phyloP scores from a whole-genome alignment of 2,113 vertebrate species.

The Hypanus sabinus region DNA sequence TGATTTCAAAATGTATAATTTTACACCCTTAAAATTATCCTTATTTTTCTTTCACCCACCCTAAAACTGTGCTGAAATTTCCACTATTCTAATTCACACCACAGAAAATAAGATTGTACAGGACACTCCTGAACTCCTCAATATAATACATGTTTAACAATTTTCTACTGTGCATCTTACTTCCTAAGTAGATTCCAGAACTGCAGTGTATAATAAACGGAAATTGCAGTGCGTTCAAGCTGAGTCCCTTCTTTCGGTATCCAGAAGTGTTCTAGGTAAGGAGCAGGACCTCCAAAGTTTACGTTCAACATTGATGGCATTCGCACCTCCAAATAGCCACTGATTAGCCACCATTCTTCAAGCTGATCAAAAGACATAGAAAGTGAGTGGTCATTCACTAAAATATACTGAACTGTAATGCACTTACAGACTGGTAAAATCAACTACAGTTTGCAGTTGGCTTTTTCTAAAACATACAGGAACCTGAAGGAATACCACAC shows the following conservation, averaged over 20 bases:
- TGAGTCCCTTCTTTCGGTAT: slow-evolving; percentile 70
- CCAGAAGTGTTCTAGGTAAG: slow-evolving; percentile 83
- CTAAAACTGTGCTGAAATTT: not conserved
- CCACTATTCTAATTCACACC: not conserved
- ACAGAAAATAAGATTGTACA: not conserved
- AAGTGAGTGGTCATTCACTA: not conserved
- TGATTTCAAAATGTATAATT: not conserved
- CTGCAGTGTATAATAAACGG: slow-evolving; percentile 69
- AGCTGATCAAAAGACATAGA: slow-evolving; percentile 61
- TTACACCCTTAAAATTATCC: not conserved
- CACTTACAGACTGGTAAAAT: not conserved
- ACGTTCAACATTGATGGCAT: slow-evolving; percentile 78
- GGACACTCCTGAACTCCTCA: not conserved
- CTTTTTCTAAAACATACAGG: not conserved
- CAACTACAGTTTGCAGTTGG: not conserved
- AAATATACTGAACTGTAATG: not conserved
- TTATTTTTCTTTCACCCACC: not conserved
- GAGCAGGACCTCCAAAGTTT: slow-evolving; percentile 74
- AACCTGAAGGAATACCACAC: not conserved
- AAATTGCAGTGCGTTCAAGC: slow-evolving; percentile 72
- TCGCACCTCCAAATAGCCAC: slow-evolving; percentile 79
- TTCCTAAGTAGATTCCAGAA: slow-evolving; percentile 82
- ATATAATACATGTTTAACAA: not conserved
- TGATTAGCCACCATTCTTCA: slow-evolving; percentile 92
- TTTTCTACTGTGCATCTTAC: slow-evolving; percentile 55